Evolutionary conservation across 2,888 invertebrate species (phyloP), one percentile per base, ranked within the genome.

Genomic region (Xanthia icteritia): DNA sequence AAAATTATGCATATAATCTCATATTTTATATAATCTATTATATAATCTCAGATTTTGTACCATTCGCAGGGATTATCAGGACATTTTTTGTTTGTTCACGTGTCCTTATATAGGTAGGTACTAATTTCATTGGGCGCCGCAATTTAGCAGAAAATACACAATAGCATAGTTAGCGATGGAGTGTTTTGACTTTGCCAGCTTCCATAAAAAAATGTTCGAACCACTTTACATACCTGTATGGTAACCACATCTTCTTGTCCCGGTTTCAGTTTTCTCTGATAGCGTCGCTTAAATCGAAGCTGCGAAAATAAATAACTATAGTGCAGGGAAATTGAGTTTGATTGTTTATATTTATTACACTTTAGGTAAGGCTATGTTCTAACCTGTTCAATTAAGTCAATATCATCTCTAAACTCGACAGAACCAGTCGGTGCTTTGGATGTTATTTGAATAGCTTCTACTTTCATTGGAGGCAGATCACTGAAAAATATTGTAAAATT

Each of bases 211-310:
- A 27, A 42, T 4, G 17, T 31, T 31, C 31, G 0, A n/a, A 73
- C 11, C 27, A 31, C 31, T 13, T 17, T 27, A 39, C 73, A 60
- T 20, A 95, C 96, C 94, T 96, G 96, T 83, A 96, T 86, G 72
- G 97, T 97, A 66, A 97, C 95, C 56, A 97, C 93, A 81, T 97
- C 97, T 20, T 94, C 88, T 86, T 97, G 96, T 27, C 94, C 96
- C 5, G 97, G 94, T 89, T 95, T 94, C 51, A 97, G 90, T 92
- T 97, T 97, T 86, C 98, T 95, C 92, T 97, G 97, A 90, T 97
- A 97, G 79, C 96, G 94, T 86, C 97, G 96, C 73, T 97, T 95
- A 92, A 97, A 98, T 85, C 95, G 94, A 67, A 97, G 94, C 97
- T 97, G 89, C 77, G 89, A 92, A 88, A 17, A 64, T 51, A 76